Evolutionary conservation across 1,140 invertebrate species (phyloP), one percentile per base, ranked within the genome.

Genomic region (Cardiocondyla obscurior): DNA sequence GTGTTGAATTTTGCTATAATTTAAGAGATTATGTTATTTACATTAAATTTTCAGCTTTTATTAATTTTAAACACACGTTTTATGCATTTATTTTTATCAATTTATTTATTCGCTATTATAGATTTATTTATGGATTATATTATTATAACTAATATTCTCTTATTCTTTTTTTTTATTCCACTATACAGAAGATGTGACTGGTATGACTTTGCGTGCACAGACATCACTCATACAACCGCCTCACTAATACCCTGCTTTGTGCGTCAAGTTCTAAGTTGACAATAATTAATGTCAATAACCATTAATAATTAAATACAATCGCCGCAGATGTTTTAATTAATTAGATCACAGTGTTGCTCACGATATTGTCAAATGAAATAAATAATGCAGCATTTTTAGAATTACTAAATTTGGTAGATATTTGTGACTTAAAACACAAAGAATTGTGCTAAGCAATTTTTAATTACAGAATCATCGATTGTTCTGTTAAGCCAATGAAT

Each of bases 131-230:
- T 70, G 10, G 33, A 69, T 85, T 55, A 74, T 55, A 53, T 25
- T 82, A 28, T 82, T 57, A 82, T 58, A 62, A 73, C 76, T 81
- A 89, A 87, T 74, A 62, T 89, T 86, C 70, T 77, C 30, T 84
- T 86, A 67, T 84, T 76, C 28, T 69, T 81, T 87, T 81, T 87
- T 77, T 25, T 77, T 46, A 85, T 89, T 89, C 64, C 69, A 85
- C 60, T 76, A 33, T 83, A 82, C 88, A 93, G 92, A 90, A 79
- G 82, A 91, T 82, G 84, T 89, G 76, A 88, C 89, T 81, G 90
- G 91, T 88, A 86, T 91, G 86, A 82, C 82, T 44, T 83, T 92
- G 73, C 87, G 81, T 16, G 77, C 87, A 58, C 90, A 91, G 83
- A 91, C 87, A 72, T 84, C 82, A 83, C 28, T 88, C 79, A 87